phyloP scores from a whole-genome alignment of 2,113 vertebrate species.

The Oenanthe melanoleuca region DNA sequence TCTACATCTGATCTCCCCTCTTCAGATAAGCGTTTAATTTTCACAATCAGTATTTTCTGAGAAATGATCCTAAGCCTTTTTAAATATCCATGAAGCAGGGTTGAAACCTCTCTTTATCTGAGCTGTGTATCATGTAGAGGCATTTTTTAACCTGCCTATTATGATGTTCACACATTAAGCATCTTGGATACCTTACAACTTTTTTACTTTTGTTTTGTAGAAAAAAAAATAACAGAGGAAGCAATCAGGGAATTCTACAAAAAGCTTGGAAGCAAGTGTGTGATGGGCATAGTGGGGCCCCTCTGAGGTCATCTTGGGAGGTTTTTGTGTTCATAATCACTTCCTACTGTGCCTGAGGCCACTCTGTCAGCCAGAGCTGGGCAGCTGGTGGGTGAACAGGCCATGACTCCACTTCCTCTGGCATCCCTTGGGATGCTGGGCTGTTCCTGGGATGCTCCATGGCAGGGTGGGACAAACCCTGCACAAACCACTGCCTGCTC shows the following conservation, averaged over 20 bases:
- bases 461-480: not conserved
- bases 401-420: not conserved
- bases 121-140: not conserved
- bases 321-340: not conserved
- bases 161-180: not conserved
- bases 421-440: fast-evolving
- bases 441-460: not conserved
- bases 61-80: not conserved
- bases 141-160: not conserved
- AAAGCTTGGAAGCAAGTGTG: not conserved
- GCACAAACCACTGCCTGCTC: not conserved
- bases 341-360: not conserved
- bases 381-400: not conserved
- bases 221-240: not conserved
- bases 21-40: not conserved
- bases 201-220: not conserved
- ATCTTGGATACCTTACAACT: not conserved
- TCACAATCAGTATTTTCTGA: not conserved
- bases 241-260: not conserved
- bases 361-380: not conserved
- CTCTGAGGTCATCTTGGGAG: not conserved
- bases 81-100: not conserved
- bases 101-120: not conserved
- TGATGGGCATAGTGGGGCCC: not conserved
- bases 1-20: not conserved